Percentiles rank a stretch among this genome's conserved stretches.
These are phyloP conservation scores for Arctocebus calabarensis DNA, from an alignment of 2,797 vertebrate genomes.

Conservation along the genomic window DNA sequence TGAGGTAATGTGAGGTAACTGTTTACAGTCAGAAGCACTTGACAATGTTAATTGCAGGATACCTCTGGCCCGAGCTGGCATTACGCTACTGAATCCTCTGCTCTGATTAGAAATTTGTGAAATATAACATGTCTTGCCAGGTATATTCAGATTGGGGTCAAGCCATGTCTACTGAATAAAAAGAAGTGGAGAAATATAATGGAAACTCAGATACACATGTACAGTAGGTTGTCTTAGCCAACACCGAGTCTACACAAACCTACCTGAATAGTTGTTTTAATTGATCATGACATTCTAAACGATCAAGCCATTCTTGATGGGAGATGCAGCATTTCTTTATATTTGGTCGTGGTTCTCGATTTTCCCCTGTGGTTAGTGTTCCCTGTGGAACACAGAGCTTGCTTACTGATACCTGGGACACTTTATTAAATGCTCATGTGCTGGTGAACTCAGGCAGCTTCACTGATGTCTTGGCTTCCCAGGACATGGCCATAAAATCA, in stretches of 20 bases:
- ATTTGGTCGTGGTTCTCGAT: not conserved
- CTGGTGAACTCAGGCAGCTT: not conserved
- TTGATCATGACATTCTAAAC: not conserved
- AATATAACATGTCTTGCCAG: conserved; percentile 37
- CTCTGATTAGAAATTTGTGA: conserved; percentile 38
- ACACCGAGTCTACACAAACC: not conserved
- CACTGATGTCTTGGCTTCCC: conserved; percentile 3
- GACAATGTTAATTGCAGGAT: conserved; percentile 71
- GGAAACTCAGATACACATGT: not conserved
- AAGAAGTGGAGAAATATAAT: not conserved
- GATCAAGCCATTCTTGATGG: not conserved
- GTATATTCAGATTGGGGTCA: conserved; percentile 15
- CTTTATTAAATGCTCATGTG: not conserved
- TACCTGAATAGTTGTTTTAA: not conserved
- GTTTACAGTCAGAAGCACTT: conserved; percentile 64
- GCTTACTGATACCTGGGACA: not conserved
- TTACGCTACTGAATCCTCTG: not conserved
- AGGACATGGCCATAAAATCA: not conserved
- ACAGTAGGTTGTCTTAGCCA: not conserved
- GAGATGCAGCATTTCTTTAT: no score
- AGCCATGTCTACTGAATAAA: conserved; percentile 12
- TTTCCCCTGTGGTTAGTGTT: not conserved
- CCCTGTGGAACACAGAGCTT: not conserved
- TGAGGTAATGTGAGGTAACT: conserved; percentile 81
- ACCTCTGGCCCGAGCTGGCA: conserved; percentile 43